phyloP scores from a whole-genome alignment of 2,797 vertebrate genomes.

The Lacerta bilineata region DNA sequence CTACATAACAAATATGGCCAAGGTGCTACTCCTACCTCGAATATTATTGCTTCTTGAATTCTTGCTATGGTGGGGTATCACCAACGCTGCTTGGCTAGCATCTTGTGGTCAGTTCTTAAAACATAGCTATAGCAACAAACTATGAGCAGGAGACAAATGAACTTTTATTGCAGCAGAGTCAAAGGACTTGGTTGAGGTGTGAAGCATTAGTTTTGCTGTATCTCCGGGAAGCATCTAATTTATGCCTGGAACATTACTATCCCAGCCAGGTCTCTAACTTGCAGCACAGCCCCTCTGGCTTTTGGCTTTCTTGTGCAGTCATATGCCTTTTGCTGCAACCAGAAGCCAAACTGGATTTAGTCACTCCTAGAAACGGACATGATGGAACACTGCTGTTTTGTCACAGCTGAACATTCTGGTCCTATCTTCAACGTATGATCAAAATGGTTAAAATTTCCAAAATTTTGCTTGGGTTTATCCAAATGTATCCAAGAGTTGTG shows the following conservation, averaged over 20 bases:
- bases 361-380: neutral
- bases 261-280: neutral
- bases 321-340: neutral
- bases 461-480: conserved; percentile 2
- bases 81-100: neutral
- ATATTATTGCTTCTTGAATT: neutral
- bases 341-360: neutral
- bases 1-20: neutral
- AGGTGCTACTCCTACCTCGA: neutral
- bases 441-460: neutral
- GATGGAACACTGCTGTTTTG: neutral
- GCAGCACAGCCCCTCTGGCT: neutral
- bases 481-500: neutral
- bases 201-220: neutral
- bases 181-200: neutral
- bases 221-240: neutral
- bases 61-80: neutral
- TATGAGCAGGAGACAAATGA: neutral
- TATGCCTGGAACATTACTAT: conserved; percentile 1
- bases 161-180: neutral
- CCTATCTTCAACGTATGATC: neutral
- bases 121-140: neutral
- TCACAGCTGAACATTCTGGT: neutral
- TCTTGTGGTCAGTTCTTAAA: neutral
- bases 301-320: neutral